Evolutionary conservation across 1,140 invertebrate species (phyloP).

Genomic region (Cyphomyrmex costatus): DNA sequence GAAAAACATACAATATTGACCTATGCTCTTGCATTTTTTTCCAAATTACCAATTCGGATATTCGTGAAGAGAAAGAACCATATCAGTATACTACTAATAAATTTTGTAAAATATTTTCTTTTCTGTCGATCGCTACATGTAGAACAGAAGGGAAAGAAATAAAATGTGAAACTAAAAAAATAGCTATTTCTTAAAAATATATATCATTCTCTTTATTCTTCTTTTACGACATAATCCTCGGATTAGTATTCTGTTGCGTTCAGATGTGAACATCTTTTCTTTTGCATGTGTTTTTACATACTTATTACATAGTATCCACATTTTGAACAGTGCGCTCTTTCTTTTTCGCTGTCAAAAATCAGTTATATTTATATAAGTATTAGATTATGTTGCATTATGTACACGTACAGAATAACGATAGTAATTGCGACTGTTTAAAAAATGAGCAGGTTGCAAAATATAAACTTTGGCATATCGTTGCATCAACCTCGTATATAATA

Average conservation of each 20-base stretch:
- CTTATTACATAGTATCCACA: constrained; percentile 72
- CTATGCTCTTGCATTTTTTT: not conserved
- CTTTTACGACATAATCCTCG: constrained; percentile 76
- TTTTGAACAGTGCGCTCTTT: constrained; percentile 68
- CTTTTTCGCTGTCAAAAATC: constrained; percentile 65
- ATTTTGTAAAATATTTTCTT: constrained; percentile 37
- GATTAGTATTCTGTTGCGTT: constrained; percentile 73
- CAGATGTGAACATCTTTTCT: constrained; percentile 70
- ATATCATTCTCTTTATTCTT: constrained; percentile 81
- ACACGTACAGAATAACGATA: constrained; percentile 71
- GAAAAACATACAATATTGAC: not conserved
- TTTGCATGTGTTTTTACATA: constrained; percentile 75
- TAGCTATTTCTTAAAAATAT: constrained; percentile 81
- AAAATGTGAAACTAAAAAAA: constrained; percentile 52
- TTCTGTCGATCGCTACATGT: constrained; percentile 18
- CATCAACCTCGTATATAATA: constrained; percentile 69
- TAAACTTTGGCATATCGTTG: constrained; percentile 75
- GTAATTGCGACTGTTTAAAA: constrained; percentile 65
- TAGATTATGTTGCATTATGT: constrained; percentile 75
- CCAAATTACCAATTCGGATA: not conserved
- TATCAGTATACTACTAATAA: constrained; percentile 1
- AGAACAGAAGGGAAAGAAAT: constrained; percentile 59
- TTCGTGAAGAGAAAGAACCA: constrained; percentile 2
- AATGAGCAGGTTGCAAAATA: constrained; percentile 74
- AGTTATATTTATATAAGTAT: constrained; percentile 71